Percentiles rank a stretch among this genome's conserved stretches.
Conservation (phyloP, 1,140 invertebrate genomes). For the Phthorimaea operculella region DNA sequence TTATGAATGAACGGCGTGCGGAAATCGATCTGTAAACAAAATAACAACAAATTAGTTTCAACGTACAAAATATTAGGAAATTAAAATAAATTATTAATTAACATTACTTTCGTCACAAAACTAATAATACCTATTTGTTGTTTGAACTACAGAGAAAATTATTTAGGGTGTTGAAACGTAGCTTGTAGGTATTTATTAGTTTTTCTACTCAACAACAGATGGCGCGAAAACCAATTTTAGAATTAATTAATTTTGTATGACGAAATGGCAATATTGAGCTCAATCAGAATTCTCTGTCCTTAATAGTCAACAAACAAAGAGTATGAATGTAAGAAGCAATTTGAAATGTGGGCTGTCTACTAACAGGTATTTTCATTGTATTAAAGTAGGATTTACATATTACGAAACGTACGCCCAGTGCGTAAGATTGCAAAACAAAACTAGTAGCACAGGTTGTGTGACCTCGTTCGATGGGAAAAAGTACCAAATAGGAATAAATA, state of each 20-base stretch:
- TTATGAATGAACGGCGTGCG: not conserved
- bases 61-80: not conserved
- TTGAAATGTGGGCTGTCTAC: not conserved
- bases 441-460: not conserved
- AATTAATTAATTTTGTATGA: not conserved
- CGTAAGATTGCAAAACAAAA: not conserved
- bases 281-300: not conserved
- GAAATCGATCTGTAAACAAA: not conserved
- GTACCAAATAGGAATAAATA: not conserved
- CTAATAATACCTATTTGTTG: no score
- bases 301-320: not conserved
- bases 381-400: not conserved
- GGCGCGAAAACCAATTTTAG: not conserved
- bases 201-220: not conserved
- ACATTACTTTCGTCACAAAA: not conserved
- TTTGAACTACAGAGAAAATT: not conserved
- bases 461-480: not conserved
- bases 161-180: not conserved
- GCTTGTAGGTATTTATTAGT: not conserved
- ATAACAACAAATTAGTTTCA: not conserved
- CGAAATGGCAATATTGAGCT: not conserved
- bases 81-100: not conserved
- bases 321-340: not conserved
- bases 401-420: not conserved
- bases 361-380: constrained; percentile 1